A percentile compares a stretch with the other conserved stretches of the same genome.
Evolutionary conservation across 2,888 invertebrate species (phyloP).

Genomic region (Tipula lateralis): DNA sequence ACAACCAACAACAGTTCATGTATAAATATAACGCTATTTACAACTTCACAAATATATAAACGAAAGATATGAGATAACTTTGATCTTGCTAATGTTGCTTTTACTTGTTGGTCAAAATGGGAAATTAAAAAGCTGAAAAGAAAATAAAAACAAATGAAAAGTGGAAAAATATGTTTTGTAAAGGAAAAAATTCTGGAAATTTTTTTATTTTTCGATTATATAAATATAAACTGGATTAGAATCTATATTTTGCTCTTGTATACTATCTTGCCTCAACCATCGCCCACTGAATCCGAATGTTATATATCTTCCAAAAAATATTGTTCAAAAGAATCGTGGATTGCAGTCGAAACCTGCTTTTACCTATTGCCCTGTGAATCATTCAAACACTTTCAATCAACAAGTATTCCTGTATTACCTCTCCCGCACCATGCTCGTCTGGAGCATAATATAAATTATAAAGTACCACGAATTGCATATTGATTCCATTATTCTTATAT

Average conservation of each 20-base stretch:
- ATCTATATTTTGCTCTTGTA: neutral
- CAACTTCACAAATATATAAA: constrained; percentile 20
- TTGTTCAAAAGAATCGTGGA: neutral
- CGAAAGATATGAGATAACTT: constrained; percentile 6
- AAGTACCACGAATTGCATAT: neutral
- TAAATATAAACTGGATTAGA: neutral
- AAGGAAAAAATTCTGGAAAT: constrained; percentile 1
- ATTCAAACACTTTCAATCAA: neutral
- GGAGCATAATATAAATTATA: neutral
- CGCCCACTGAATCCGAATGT: too few species aligned
- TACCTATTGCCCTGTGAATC: neutral
- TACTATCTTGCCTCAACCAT: neutral
- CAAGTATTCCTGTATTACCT: neutral
- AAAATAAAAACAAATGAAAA: neutral
- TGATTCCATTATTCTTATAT: neutral
- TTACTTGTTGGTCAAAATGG: constrained; percentile 24
- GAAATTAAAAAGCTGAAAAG: neutral
- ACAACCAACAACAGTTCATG: neutral
- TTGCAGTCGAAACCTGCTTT: too few species aligned
- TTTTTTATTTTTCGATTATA: neutral
- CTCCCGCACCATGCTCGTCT: neutral
- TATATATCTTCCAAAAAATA: neutral
- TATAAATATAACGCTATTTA: too few species aligned
- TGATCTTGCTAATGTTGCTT: constrained; percentile 24
- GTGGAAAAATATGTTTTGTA: neutral